A percentile compares a stretch with the other conserved stretches of the same genome.
Conservation (phyloP, 2,888 invertebrate genomes). For the Plebejus argus region DNA sequence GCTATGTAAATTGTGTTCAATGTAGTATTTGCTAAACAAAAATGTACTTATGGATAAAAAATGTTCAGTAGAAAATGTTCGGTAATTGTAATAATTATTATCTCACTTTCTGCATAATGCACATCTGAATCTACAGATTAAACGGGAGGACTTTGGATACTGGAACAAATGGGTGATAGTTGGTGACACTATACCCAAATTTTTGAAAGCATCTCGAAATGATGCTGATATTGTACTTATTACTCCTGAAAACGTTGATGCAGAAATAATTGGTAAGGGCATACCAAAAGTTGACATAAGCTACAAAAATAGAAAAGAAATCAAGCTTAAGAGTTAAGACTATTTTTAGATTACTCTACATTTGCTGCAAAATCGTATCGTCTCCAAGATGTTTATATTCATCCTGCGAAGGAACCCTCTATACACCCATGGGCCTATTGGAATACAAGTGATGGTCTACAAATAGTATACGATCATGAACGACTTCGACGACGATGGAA, state of each 20-base stretch:
- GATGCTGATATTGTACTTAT: slow-evolving; percentile 57
- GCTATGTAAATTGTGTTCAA: background rate
- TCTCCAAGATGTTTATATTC: slow-evolving; percentile 57
- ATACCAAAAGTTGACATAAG: background rate
- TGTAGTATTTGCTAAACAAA: background rate
- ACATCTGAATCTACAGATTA: slow-evolving; percentile 46
- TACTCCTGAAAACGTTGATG: background rate
- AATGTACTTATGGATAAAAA: background rate
- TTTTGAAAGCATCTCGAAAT: slow-evolving; percentile 50
- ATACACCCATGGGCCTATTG: slow-evolving; percentile 60
- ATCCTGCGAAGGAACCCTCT: slow-evolving; percentile 54
- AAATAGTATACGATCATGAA: slow-evolving; percentile 50
- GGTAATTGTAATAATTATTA: too few relatives aligned
- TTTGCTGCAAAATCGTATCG: background rate
- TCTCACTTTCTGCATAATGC: too few relatives aligned
- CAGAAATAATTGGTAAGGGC: background rate
- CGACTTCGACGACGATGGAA: slow-evolving; percentile 54
- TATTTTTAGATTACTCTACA: slow-evolving; percentile 17
- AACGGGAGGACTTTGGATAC: slow-evolving; percentile 51
- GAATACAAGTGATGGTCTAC: slow-evolving; percentile 48
- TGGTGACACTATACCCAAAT: slow-evolving; percentile 48
- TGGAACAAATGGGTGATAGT: slow-evolving; percentile 63
- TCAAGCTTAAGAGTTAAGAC: background rate
- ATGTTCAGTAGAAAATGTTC: too few relatives aligned
- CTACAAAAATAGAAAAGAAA: background rate